These are phyloP conservation scores for Cylloceria caligata DNA, from an alignment of 2,888 invertebrate species.

Conservation along the genomic window DNA sequence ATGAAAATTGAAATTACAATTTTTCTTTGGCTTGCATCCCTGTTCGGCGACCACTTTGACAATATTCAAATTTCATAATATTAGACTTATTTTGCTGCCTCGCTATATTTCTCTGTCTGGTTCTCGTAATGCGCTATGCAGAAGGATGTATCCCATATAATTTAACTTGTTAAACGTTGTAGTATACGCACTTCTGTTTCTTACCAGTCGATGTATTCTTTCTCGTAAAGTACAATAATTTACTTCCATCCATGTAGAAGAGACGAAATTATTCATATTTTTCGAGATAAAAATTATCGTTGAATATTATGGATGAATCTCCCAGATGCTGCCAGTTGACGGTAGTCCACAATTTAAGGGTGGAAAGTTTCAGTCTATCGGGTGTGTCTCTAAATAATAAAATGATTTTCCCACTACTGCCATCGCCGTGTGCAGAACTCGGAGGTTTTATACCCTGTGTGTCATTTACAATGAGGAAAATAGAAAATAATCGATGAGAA, in stretches of 20 bases:
- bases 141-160: no score
- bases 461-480: no score
- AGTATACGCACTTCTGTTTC: no score
- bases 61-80: background rate
- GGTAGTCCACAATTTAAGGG: background rate
- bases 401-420: no score
- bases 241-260: background rate
- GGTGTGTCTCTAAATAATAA: no score
- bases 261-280: background rate
- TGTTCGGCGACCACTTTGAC: background rate
- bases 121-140: background rate
- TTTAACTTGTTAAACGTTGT: no score
- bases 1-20: background rate
- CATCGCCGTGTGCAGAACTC: no score
- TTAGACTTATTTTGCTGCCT: background rate
- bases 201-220: no score
- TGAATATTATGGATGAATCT: background rate
- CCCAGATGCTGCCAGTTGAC: background rate
- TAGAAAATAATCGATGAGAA: no score
- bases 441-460: no score
- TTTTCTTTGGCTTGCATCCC: background rate
- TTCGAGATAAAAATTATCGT: background rate
- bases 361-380: background rate
- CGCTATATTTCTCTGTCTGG: background rate
- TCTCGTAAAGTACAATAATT: no score